Base-by-base conservation (phyloP, 2,888 invertebrate genomes). In the Drosophila pegasa region DNA sequence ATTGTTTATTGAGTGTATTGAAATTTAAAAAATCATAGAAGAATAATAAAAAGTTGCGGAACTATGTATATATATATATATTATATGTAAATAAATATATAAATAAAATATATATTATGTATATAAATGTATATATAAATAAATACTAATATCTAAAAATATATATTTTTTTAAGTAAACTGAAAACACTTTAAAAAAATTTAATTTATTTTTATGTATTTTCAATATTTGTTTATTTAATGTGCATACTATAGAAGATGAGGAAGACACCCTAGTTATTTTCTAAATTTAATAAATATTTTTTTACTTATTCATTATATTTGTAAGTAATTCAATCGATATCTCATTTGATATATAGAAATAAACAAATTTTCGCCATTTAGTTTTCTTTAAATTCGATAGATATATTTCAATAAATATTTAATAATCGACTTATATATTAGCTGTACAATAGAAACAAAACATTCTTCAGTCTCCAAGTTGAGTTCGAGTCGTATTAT, bases 391-490 rank as follows among this genome's bases (percentile, higher is more conserved):
- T 60, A 54, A 65, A 38, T 71, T 66, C 16, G 4, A 14, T 57
- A 40, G 40, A 29, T 50, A 22, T 58, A 20, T 57, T 71, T 65
- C 0, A 75, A 75, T 75, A 75, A 75, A 75, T 75, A 75, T 60
- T 68, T 56, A 68, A 51, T 8, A 41, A 51, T 50, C 8, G 31
- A 62, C 33, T 48, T 62, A 47, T 14, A 22, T 38, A 61, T 27
- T 31, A 48, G 35, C 9, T 72, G n/a, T 60, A 59, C 47, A 75
- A n/a, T 52, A 31, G 40, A 37, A 71, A 66, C 60, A 71, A 58
- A 67, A 60, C 14, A 41, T 57, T 45, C 12, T 35, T 75, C 74
- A 75, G 74, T 75, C 74, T 76, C 76, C 74, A 75, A 75, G 72
- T 54, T 72, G 43, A 47, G 54, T 40, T 40, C 37, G 14, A 41